Conservation (phyloP, 2,888 invertebrate species). For the Griposia aprilina region DNA sequence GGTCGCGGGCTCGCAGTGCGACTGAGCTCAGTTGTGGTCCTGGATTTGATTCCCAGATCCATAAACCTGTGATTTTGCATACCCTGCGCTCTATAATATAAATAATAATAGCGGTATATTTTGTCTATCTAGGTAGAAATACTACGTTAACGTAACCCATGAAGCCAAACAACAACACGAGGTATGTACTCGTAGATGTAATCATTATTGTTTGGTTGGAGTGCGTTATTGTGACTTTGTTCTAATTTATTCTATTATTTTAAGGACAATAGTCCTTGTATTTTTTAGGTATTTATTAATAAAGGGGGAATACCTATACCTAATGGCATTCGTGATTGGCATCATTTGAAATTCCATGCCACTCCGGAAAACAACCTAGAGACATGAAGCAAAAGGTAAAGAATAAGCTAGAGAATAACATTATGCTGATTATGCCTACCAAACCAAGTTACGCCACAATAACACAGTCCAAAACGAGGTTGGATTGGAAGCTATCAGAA, state of each 20-base stretch:
- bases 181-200: no score
- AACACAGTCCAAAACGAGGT: conserved; percentile 13
- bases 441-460: conserved; percentile 8
- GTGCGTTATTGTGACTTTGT: not conserved
- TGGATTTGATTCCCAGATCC: conserved; percentile 4
- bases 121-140: not conserved
- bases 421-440: not conserved
- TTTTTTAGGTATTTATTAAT: conserved; percentile 10
- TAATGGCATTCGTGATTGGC: conserved; percentile 8
- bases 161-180: not conserved
- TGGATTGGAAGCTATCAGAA: conserved; percentile 27
- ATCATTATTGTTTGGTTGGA: conserved; percentile 17
- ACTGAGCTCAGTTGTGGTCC: not conserved
- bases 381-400: not conserved
- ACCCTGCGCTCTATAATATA: no score
- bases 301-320: not conserved
- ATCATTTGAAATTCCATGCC: not conserved
- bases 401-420: not conserved
- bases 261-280: not conserved
- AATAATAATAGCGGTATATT: not conserved
- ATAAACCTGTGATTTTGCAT: not conserved
- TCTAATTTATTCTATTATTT: not conserved
- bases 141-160: not conserved
- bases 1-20: not conserved
- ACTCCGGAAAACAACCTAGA: not conserved